Percentiles rank a stretch among this genome's conserved stretches.
These are phyloP conservation scores for Zhuqinia jingwanae DNA, from an alignment of 2,888 invertebrate species.

Conservation along the genomic window DNA sequence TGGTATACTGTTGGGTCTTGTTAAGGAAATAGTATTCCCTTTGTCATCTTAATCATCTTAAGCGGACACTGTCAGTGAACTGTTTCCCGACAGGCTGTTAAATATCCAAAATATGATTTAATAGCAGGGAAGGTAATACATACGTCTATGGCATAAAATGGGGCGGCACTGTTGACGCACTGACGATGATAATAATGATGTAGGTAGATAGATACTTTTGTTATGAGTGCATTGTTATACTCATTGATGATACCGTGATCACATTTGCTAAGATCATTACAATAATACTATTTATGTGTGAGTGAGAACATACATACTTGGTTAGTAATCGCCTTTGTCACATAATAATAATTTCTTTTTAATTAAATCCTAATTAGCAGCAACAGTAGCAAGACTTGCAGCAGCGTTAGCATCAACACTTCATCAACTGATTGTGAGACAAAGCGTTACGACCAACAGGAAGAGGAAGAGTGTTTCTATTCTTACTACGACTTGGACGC, in stretches of 20 bases:
- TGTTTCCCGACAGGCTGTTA: no score
- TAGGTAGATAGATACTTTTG: background rate
- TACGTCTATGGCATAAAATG: no score
- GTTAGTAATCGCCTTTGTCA: conserved; percentile 37
- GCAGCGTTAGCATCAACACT: background rate
- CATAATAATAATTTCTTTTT: conserved; percentile 19
- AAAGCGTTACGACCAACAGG: background rate
- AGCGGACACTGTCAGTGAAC: no score
- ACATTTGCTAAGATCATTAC: conserved; percentile 35
- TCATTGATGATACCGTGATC: conserved; percentile 56
- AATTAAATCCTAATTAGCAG: conserved; percentile 66
- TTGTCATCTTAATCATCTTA: no score
- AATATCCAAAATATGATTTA: no score
- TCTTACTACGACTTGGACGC: conserved; percentile 13
- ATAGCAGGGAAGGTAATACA: no score
- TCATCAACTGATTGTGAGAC: background rate
- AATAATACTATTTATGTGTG: background rate
- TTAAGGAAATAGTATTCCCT: no score
- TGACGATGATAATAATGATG: background rate
- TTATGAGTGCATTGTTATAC: conserved; percentile 21
- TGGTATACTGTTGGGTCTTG: no score
- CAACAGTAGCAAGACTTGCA: background rate
- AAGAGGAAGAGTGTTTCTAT: conserved; percentile 26
- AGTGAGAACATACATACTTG: background rate
- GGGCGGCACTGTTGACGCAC: background rate